Evolutionary conservation across 2,113 vertebrate genomes (phyloP).

Genomic region (Canis aureus): DNA sequence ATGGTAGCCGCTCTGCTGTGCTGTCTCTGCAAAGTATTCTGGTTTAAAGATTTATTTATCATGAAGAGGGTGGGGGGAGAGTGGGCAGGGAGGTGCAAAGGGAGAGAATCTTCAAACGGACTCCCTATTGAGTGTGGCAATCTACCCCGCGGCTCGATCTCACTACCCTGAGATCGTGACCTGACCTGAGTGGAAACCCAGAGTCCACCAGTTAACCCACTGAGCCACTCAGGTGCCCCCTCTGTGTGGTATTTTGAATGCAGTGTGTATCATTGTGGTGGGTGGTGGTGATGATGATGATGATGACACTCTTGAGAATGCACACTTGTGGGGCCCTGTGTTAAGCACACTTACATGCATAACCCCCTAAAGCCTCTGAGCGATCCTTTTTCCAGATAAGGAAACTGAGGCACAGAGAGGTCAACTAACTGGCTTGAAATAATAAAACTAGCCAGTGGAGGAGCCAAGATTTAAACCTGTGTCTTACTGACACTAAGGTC

Average conservation of each 20-base stretch:
- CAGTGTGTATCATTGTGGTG: not conserved
- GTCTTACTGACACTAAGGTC: not conserved
- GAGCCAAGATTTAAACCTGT: not conserved
- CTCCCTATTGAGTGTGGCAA: too few relatives aligned
- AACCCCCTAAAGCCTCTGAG: not conserved
- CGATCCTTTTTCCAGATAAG: not conserved
- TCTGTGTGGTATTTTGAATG: not conserved
- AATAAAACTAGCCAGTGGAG: not conserved
- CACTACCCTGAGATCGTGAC: too few relatives aligned
- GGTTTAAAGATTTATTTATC: too few relatives aligned
- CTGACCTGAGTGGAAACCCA: too few relatives aligned
- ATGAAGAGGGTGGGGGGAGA: too few relatives aligned
- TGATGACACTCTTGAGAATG: not conserved
- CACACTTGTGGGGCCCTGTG: not conserved
- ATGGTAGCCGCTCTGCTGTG: too few relatives aligned
- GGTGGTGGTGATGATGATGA: not conserved
- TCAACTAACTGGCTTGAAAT: not conserved
- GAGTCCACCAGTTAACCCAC: too few relatives aligned
- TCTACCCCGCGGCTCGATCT: too few relatives aligned
- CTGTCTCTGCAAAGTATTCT: not conserved
- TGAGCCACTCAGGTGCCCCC: too few relatives aligned
- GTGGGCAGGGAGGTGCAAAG: not conserved
- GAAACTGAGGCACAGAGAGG: not conserved
- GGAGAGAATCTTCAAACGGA: too few relatives aligned
- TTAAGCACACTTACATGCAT: not conserved